Evolutionary conservation across 2,797 vertebrate genomes (phyloP), one percentile per base, ranked within the genome.

Genomic region (Allobates femoralis): DNA sequence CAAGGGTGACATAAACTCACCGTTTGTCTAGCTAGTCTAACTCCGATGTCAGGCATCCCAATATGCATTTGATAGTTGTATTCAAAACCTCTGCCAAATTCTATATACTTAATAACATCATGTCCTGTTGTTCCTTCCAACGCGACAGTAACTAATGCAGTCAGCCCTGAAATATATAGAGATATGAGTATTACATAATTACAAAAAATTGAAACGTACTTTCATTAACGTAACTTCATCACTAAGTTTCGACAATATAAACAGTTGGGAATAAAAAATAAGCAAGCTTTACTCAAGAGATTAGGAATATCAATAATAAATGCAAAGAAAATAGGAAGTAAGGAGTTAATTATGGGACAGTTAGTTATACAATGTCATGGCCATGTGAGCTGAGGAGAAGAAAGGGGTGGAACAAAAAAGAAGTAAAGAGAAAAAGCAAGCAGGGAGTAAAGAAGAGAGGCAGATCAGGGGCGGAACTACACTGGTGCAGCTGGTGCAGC

Each of bases 1-100:
- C 41, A 46, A 46, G 41, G 23, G 46, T 73, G 0, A 14, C 12
- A n/a, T 82, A 53, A 82, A 90, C 93, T 91, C 88, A 93, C 93
- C 83, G 93, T 85, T 16, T 92, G 86, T 66, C 88, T 91, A 37
- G 90, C 89, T 19, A 94, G 76, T 41, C 67, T 89, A 62, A 74
- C 91, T 51, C 86, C 88, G 10, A 93, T 91, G 62, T 91, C 86
- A 64, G 87, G 90, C 91, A 93, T 92, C 73, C 91, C 92, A 55
- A 92, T 90, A 50, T 90, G 66, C 67, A 93, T 83, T 88, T 92
- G 91, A n/a, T 90, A 90, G 0, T 88, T 93, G 91, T 96, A 97
- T 2, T 89, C 90, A 67, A 97, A 96, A 0, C 97, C 96, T 90
- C 96, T 93, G 14, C 97, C 98, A 76, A 97, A 99, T 89, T 98